Evolutionary conservation across 1,140 invertebrate genomes (phyloP).

Genomic region (Tachypleus tridentatus): DNA sequence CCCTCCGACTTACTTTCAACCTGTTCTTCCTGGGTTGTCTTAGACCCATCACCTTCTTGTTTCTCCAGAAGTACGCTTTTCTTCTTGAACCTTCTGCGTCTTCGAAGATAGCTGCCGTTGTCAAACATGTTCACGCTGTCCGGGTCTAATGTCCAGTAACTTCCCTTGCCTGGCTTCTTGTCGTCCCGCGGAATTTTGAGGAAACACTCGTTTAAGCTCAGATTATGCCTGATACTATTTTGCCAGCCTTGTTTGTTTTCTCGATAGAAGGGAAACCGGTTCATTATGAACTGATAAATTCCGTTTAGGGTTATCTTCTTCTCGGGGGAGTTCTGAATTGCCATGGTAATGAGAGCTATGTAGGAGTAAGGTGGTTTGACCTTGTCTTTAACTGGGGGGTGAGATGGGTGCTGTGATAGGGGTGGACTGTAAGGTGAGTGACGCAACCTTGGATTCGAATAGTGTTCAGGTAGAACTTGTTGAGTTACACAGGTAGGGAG

Average conservation of each 20-base stretch:
- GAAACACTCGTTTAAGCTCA: constrained; percentile 97
- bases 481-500: too few relatives aligned
- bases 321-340: constrained; percentile 83
- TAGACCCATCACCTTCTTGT: too few relatives aligned
- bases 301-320: constrained; percentile 93
- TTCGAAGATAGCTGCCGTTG: constrained; percentile 86
- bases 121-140: constrained; percentile 98
- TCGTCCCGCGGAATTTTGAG: constrained; percentile 85
- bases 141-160: constrained; percentile 94
- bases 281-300: constrained; percentile 99
- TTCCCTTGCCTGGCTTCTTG: constrained; percentile 92
- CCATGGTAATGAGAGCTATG: constrained; percentile 97
- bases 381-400: constrained; percentile 12
- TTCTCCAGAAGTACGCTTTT: too few relatives aligned
- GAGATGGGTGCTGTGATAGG: too few relatives aligned
- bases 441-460: too few relatives aligned
- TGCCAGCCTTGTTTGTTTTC: constrained; percentile 84
- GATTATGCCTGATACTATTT: constrained; percentile 90
- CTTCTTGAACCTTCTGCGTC: constrained; percentile 42
- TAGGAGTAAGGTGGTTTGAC: constrained; percentile 93
- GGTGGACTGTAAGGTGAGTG: too few relatives aligned
- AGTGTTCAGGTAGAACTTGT: too few relatives aligned
- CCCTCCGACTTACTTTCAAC: too few relatives aligned
- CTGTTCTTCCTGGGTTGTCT: too few relatives aligned
- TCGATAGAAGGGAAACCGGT: constrained; percentile 90